These are phyloP conservation scores for Plectropomus leopardus DNA, from an alignment of 2,113 vertebrate species.

Conservation along the genomic window DNA sequence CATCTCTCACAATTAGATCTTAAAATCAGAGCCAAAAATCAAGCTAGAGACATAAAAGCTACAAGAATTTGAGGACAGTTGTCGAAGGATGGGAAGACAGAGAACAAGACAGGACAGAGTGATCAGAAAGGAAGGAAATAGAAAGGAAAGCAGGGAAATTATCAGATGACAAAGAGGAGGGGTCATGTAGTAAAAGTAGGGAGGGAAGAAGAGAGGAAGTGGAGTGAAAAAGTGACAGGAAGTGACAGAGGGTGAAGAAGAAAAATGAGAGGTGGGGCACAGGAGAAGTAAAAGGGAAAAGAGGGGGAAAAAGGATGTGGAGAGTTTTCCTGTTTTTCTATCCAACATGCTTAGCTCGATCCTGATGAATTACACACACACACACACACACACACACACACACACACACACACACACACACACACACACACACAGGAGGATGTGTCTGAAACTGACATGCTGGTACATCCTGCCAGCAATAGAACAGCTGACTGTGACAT, in stretches of 20 bases:
- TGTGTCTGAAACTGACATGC: constrained; percentile 51
- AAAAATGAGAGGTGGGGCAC: constrained; percentile 28
- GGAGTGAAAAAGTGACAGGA: constrained; percentile 49
- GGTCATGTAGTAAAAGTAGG: not conserved
- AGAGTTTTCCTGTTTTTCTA: constrained; percentile 52
- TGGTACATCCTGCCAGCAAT: constrained; percentile 34
- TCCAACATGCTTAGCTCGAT: constrained; percentile 33
- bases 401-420: constrained; percentile 31
- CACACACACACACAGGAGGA: constrained; percentile 42
- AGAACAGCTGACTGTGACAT: constrained; percentile 50
- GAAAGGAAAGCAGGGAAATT: constrained; percentile 12
- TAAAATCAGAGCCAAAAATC: not conserved
- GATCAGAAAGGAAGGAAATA: constrained; percentile 23
- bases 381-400: constrained; percentile 34
- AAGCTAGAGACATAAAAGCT: not conserved
- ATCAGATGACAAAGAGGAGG: constrained; percentile 15
- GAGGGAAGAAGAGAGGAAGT: constrained; percentile 40
- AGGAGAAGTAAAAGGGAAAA: constrained; percentile 32
- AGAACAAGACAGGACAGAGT: not conserved
- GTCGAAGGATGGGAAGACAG: constrained; percentile 2
- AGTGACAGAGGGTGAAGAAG: constrained; percentile 36
- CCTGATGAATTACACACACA: constrained; percentile 41
- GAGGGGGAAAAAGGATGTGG: constrained; percentile 43
- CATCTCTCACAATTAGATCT: not conserved
- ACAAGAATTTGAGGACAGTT: not conserved